Percentiles rank a stretch among this genome's conserved stretches.
Evolutionary conservation across 2,113 vertebrate species (phyloP).

Genomic region (Tetrax tetrax): DNA sequence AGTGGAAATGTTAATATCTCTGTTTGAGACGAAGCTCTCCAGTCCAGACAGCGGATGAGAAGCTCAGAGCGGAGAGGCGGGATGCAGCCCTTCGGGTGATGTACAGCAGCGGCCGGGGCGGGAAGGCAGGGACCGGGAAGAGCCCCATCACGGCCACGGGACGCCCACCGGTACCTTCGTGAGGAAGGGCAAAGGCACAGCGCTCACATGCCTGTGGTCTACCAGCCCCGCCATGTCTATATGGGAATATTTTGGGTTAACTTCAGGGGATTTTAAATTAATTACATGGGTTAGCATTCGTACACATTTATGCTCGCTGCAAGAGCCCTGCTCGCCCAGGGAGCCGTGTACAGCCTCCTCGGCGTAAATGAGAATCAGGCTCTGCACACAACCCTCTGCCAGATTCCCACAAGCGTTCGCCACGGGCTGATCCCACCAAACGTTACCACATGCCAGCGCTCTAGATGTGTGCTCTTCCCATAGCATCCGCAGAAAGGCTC

Average conservation of each 20-base stretch:
- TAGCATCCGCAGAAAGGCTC: neutral
- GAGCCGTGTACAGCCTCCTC: neutral
- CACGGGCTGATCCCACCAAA: neutral
- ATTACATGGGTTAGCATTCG: accelerated
- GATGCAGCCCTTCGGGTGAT: accelerated
- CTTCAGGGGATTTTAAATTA: neutral
- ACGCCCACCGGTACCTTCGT: accelerated
- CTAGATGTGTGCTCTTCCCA: neutral
- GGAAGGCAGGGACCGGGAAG: accelerated
- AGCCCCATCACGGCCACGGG: accelerated
- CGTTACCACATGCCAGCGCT: neutral
- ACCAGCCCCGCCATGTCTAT: accelerated
- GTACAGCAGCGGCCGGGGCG: accelerated
- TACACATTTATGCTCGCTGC: neutral
- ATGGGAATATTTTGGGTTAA: neutral
- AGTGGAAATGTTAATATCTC: conserved; percentile 70
- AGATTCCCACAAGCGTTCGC: neutral
- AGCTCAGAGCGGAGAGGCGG: neutral
- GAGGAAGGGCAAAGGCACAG: neutral
- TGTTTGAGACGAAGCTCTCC: conserved; percentile 46
- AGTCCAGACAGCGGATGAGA: conserved; percentile 30
- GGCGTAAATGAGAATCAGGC: neutral
- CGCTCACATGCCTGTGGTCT: neutral
- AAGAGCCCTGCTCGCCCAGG: neutral
- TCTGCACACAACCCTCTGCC: neutral